Evolutionary conservation across 2,113 vertebrate species (phyloP).

Genomic region (Eidolon helvum): DNA sequence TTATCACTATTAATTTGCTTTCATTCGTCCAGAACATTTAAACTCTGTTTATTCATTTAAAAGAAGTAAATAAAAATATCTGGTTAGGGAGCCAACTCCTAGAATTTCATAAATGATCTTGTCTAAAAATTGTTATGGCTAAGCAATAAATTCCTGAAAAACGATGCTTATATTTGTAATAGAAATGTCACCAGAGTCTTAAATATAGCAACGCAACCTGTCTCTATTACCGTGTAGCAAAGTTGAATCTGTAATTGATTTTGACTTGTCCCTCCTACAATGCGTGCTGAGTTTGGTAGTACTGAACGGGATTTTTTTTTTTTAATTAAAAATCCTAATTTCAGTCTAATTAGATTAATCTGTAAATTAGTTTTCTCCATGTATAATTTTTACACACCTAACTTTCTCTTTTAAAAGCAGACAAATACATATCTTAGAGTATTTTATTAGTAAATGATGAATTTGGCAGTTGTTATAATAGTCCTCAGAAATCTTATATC

Average conservation of each 20-base stretch:
- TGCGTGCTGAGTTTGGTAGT: conserved; percentile 14
- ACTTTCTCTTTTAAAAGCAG: conserved; percentile 12
- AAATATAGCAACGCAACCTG: not conserved
- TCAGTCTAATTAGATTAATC: conserved; percentile 70
- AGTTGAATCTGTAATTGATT: conserved; percentile 66
- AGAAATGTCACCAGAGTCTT: conserved; percentile 71
- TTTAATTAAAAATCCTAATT: not conserved
- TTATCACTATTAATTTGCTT: conserved; percentile 62
- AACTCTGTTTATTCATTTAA: conserved; percentile 63
- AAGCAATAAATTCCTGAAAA: conserved; percentile 70
- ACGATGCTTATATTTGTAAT: conserved; percentile 65
- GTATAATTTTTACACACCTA: not conserved
- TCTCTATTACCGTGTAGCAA: conserved; percentile 31
- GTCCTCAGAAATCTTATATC: not conserved
- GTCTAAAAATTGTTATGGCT: conserved; percentile 65
- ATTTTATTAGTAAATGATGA: conserved; percentile 7
- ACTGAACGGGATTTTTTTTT: conserved; percentile 17
- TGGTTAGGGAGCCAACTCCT: conserved; percentile 46
- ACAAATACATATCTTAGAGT: not conserved
- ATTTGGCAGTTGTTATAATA: conserved; percentile 19
- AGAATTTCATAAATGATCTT: conserved; percentile 74
- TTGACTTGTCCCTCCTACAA: conserved; percentile 43
- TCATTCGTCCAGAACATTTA: conserved; percentile 52
- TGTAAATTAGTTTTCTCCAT: conserved; percentile 48
- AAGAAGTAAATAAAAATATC: conserved; percentile 69